Conservation (phyloP, 2,888 invertebrate species). For the Lamellibrachia columna region DNA sequence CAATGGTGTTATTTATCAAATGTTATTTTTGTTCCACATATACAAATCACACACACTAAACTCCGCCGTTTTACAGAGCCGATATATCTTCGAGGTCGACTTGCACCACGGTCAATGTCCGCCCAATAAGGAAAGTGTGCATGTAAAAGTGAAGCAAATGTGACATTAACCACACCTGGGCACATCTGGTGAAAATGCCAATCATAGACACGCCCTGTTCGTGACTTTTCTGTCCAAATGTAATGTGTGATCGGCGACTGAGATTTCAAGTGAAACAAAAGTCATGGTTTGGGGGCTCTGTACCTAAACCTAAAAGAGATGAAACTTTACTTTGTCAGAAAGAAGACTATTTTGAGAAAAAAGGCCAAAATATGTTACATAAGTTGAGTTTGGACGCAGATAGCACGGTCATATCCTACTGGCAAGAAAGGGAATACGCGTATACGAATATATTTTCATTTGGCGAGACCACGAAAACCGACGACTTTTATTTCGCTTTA, state of each 20-base stretch:
- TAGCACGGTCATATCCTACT: too few species aligned
- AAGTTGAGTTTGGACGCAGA: too few species aligned
- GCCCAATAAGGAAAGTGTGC: background rate
- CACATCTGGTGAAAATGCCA: background rate
- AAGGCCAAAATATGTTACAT: too few species aligned
- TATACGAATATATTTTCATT: too few species aligned
- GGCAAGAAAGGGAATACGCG: too few species aligned
- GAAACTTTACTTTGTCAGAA: too few species aligned
- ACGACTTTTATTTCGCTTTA: background rate
- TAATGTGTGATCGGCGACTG: background rate
- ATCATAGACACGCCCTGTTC: background rate
- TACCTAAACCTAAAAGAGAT: too few species aligned
- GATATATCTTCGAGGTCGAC: background rate
- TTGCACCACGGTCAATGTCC: background rate
- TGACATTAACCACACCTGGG: background rate
- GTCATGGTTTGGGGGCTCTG: too few species aligned
- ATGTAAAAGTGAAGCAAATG: background rate
- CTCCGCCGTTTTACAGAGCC: background rate
- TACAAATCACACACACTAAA: background rate
- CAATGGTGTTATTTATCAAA: background rate
- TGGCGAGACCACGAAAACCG: too few species aligned
- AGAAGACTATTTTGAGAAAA: too few species aligned
- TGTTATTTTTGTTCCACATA: background rate
- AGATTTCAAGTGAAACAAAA: background rate
- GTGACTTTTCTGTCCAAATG: background rate